Conservation (phyloP, 2,113 vertebrate species). For the Sorex araneus region DNA sequence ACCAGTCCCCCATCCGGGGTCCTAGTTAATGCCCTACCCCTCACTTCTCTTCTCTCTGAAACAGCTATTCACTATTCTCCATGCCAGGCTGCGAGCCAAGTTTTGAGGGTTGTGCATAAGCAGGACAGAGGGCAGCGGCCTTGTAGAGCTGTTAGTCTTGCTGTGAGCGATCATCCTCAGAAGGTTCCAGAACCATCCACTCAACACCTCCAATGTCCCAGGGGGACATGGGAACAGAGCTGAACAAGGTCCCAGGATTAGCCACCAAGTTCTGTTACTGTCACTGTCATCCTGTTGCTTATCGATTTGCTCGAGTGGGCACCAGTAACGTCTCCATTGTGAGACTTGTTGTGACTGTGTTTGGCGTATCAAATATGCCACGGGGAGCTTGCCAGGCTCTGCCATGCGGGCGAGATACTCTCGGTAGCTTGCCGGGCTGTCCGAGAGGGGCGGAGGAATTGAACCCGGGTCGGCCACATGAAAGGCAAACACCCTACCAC, state of each 20-base stretch:
- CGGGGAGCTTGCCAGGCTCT: too few relatives aligned
- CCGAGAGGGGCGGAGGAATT: too few relatives aligned
- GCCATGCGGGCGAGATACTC: too few relatives aligned
- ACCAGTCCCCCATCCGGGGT: neutral
- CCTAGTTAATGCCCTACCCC: neutral
- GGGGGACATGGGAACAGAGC: neutral
- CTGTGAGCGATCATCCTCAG: too few relatives aligned
- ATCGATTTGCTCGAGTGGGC: too few relatives aligned
- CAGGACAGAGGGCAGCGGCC: neutral
- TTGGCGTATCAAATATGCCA: too few relatives aligned
- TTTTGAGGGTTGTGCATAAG: neutral
- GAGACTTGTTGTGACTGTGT: too few relatives aligned
- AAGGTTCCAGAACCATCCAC: neutral
- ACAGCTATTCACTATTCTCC: neutral
- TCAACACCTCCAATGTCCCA: neutral
- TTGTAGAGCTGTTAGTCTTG: neutral
- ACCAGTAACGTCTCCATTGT: too few relatives aligned
- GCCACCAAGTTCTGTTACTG: neutral
- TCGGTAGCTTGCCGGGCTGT: too few relatives aligned
- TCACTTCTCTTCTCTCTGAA: constrained; percentile 39
- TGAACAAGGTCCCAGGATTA: neutral
- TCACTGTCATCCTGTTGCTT: too few relatives aligned
- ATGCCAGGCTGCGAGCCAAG: neutral
- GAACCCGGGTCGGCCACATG: too few relatives aligned
- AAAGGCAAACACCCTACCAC: too few relatives aligned